Evolutionary conservation across 2,797 vertebrate genomes (phyloP).

Genomic region (Kryptopterus vitreolus): DNA sequence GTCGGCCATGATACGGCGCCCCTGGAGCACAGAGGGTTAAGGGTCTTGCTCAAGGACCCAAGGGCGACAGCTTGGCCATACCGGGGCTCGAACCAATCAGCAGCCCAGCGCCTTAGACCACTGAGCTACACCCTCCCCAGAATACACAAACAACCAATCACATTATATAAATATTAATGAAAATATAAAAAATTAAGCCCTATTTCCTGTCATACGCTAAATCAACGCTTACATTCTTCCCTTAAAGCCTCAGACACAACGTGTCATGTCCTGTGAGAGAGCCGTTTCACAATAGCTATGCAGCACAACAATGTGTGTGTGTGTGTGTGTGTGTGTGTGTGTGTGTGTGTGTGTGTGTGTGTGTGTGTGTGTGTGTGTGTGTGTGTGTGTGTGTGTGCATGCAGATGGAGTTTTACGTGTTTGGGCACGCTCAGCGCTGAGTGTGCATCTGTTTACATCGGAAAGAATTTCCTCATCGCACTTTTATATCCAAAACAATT

Average conservation of each 20-base stretch:
- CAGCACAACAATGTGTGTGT: background rate
- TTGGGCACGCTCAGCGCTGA: background rate
- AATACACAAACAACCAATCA: background rate
- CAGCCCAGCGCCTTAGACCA: no score
- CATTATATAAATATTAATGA: no score
- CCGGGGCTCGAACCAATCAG: no score
- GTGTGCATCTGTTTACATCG: background rate
- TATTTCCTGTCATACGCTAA: background rate
- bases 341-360: background rate
- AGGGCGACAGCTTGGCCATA: no score
- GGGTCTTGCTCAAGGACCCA: no score
- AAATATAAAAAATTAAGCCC: no score
- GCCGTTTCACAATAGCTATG: background rate
- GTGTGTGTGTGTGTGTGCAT: background rate
- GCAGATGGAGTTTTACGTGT: background rate
- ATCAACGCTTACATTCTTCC: background rate
- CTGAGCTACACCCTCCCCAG: no score
- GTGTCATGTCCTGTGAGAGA: background rate
- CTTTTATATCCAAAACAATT: background rate
- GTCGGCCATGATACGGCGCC: no score
- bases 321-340: background rate
- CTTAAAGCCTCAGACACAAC: background rate
- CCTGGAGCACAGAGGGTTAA: no score
- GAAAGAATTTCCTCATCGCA: slow-evolving; percentile 2
- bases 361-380: background rate